Evolutionary conservation across 2,113 vertebrate genomes (phyloP), one percentile per base, ranked within the genome.

Genomic region (Myiagra hebetior): DNA sequence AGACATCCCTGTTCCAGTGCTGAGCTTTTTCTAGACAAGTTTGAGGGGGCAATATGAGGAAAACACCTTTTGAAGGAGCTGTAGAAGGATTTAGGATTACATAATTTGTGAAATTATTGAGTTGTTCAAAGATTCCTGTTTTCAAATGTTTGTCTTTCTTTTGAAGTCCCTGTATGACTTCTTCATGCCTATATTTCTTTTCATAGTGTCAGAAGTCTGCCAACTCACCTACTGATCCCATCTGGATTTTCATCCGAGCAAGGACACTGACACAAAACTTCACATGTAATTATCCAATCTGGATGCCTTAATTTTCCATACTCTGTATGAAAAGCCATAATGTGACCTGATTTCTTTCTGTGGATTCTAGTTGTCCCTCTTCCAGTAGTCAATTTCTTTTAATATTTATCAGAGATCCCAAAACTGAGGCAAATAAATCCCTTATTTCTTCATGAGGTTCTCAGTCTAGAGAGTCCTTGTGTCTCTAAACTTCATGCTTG

Each of bases 151-250:
- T 42, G 3, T 6, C 18, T 70, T 50, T 72, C 8, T 76, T 86
- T 86, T 64, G 55, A 87, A 52, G 24, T 15, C 8, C 20, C 44
- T 64, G 15, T 6, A n/a, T n/a, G 44, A 23, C 4, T 39, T 55
- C 30, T 39, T 79, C 53, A 39, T 37, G 35, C 18, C 15, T 59
- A 0, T 28, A 23, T 60, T 78, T 44, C 46, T 77, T 76, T 49
- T 12, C 31, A 46, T 67, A 21, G 6, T 2, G 8, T 68, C 24
- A 69, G 35, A 62, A 91, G 14, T 70, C 47, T 81, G 20, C 7
- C 39, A 78, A 4, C 7, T 64, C 17, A 31, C 28, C 2, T 57
- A 13, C 4, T 0, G 4, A 49, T 52, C 26, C 7, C 3, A 5
- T 33, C 26, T 52, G 31, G 13, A 15, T 75, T 81, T 77, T 87